Percentiles rank a stretch among this genome's conserved stretches.
Conservation (phyloP, 2,888 invertebrate species). For the Tyria jacobaeae region DNA sequence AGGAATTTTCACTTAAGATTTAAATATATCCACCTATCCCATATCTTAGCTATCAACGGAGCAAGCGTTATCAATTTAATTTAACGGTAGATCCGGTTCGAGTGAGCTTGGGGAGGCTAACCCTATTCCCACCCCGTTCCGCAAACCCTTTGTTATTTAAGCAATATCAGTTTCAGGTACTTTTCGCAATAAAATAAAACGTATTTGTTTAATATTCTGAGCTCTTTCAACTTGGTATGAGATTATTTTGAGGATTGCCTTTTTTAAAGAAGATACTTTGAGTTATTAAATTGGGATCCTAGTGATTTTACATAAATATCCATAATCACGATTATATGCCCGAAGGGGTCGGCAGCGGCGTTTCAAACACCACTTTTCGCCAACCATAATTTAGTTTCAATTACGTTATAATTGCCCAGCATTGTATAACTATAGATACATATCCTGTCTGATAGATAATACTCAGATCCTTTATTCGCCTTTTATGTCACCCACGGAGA, state of each 20-base stretch:
- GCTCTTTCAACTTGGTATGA: background rate
- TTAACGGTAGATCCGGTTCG: constrained; percentile 7
- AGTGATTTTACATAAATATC: too few species aligned
- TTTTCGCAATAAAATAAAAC: constrained; percentile 10
- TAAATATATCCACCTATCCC: background rate
- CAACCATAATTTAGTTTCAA: too few species aligned
- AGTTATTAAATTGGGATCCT: background rate
- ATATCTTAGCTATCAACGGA: background rate
- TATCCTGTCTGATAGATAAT: too few species aligned
- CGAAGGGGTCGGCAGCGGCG: too few species aligned
- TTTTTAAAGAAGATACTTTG: background rate
- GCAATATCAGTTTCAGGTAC: constrained; percentile 16
- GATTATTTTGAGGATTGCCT: background rate
- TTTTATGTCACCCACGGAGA: too few species aligned
- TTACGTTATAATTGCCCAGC: too few species aligned
- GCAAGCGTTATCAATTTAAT: constrained; percentile 11
- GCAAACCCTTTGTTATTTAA: constrained; percentile 11
- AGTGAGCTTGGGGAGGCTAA: background rate
- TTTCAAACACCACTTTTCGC: too few species aligned
- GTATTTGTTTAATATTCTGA: constrained; percentile 15
- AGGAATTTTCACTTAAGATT: background rate
- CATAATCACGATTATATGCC: too few species aligned
- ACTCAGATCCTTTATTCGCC: too few species aligned
- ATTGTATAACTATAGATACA: too few species aligned
- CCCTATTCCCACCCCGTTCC: background rate